Evolutionary conservation across 2,888 invertebrate species (phyloP), one percentile per base, ranked within the genome.

Genomic region (Oscheius sp.): DNA sequence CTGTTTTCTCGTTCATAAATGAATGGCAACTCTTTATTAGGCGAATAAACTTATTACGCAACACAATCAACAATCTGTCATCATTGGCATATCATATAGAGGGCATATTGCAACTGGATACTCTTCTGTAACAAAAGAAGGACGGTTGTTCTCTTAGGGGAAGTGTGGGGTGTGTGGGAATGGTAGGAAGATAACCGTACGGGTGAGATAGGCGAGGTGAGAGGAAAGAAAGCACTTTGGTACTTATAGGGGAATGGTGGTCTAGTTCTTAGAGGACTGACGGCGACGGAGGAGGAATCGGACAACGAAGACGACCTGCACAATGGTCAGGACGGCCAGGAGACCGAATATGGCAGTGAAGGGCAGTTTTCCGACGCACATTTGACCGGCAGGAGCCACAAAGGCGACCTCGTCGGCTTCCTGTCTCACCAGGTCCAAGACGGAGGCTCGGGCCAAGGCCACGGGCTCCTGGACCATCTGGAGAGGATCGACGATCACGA

Each of bases 401-500:
- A 77, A 53, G 32, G 74, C 75, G 9, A 78, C 66, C 70, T 82
- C 84, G 33, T 77, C 76, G 50, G 80, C 78, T 33, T 79, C 76
- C 70, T 79, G 80, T 51, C 79, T 74, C n/a, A 78, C 55, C 32
- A 84, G 53, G 21, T 84, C 81, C 11, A 84, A 66, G 7, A 76
- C 73, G 32, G 82, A 79, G 29, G 73, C 33, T n/a, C 78, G 78
- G 5, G 82, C 84, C 63, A 83, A 75, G 62, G 84, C 81, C 29
- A 80, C 79, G 53, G 86, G 86, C 79, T 88, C 88, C 58, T 79
- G 74, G 76, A 82, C 78, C 79, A 86, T 83, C 75, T 88, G 87
- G 48, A 87, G 81, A 53, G 89, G 89, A 76, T 89, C 89, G 62
- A 89, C 79, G 73, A 89, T 82, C 59, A 89, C 84, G 58, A 89